Evolutionary conservation across 2,113 vertebrate genomes (phyloP).

Genomic region (Geococcyx californianus): DNA sequence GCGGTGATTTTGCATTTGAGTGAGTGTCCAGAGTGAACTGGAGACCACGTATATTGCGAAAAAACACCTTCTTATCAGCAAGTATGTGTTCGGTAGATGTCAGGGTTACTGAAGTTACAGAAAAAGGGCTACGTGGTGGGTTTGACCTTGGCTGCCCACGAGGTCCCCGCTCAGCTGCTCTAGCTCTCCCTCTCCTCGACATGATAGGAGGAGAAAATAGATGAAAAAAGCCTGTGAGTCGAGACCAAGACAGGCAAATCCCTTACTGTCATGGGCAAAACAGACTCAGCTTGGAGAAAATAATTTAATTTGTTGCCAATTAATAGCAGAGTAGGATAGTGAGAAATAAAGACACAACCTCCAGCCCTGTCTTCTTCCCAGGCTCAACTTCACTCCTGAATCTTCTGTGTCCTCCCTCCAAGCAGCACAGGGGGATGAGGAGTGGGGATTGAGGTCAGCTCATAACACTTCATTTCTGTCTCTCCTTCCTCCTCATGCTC

Average conservation of each 20-base stretch:
- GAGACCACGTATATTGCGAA: background rate
- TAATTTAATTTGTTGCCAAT: background rate
- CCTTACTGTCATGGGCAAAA: background rate
- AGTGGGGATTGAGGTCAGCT: too few species aligned
- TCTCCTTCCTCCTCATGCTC: too few species aligned
- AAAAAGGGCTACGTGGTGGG: background rate
- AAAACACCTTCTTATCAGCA: background rate
- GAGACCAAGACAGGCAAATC: background rate
- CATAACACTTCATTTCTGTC: too few species aligned
- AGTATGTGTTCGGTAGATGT: background rate
- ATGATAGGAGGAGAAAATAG: background rate
- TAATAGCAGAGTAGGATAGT: background rate
- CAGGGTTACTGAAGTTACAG: background rate
- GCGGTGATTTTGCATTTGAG: background rate
- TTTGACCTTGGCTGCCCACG: background rate
- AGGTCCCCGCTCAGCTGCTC: background rate
- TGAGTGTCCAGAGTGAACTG: background rate
- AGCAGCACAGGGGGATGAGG: too few species aligned
- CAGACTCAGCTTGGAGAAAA: background rate
- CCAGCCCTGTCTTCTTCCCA: too few species aligned
- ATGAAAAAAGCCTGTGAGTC: accelerated
- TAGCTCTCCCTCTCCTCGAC: background rate
- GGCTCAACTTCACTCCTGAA: too few species aligned
- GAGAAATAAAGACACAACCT: too few species aligned
- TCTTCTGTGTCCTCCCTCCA: too few species aligned